phyloP scores from a whole-genome alignment of 2,113 vertebrate species.

The Carassius auratus region DNA sequence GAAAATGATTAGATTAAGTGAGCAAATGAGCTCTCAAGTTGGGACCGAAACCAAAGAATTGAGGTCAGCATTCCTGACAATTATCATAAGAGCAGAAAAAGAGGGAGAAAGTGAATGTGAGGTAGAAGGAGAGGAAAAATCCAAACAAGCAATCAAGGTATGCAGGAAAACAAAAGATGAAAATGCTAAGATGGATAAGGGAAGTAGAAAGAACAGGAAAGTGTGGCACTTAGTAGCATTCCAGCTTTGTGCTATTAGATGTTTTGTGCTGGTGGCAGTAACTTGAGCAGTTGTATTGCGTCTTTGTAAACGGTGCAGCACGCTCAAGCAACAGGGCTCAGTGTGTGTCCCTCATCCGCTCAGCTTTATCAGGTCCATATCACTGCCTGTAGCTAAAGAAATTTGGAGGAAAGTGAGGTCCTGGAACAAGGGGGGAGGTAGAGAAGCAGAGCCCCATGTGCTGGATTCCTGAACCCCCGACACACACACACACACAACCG shows the following conservation, averaged over 20 bases:
- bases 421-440: constrained; percentile 27
- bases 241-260: constrained; percentile 22
- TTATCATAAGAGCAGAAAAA: constrained; percentile 45
- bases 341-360: constrained; percentile 41
- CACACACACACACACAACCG: constrained; percentile 21
- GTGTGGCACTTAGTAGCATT: constrained; percentile 30
- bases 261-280: constrained; percentile 27
- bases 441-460: constrained; percentile 29
- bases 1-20: constrained; percentile 61
- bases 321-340: neutral
- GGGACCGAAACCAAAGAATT: constrained; percentile 57
- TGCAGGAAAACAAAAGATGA: neutral
- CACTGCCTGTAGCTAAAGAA: constrained; percentile 41
- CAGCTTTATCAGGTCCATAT: constrained; percentile 40
- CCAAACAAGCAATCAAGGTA: constrained; percentile 32
- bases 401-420: constrained; percentile 40
- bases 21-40: constrained; percentile 54
- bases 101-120: neutral
- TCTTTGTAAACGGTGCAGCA: constrained; percentile 22
- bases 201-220: constrained; percentile 19
- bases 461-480: constrained; percentile 13
- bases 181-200: constrained; percentile 25
- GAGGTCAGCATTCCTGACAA: constrained; percentile 54
- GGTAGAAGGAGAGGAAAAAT: constrained; percentile 1
- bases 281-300: neutral